These are phyloP conservation scores for Notarius quadriscutis DNA, from an alignment of 2,113 vertebrate species.

Conservation along the genomic window DNA sequence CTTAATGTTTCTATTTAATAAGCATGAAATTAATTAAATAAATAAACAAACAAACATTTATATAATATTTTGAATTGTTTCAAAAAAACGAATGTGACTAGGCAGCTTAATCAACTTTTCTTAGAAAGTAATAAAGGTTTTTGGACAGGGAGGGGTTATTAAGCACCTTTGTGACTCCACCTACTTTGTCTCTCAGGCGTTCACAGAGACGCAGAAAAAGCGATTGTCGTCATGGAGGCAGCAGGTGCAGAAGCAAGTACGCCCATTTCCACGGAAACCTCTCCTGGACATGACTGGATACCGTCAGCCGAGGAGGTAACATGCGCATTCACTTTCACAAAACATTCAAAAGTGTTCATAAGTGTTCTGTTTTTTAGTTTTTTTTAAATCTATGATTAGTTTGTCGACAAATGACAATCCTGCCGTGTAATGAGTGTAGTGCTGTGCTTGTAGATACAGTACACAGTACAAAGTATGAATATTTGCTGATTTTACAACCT, in stretches of 20 bases:
- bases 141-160: background rate
- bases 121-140: background rate
- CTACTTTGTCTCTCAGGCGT: conserved; percentile 75
- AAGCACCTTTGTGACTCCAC: background rate
- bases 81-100: background rate
- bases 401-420: background rate
- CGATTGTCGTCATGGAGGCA: conserved; percentile 99
- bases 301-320: conserved; percentile 90
- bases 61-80: background rate
- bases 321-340: background rate
- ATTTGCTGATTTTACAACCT: background rate
- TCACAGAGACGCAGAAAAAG: conserved; percentile 98
- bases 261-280: conserved; percentile 97
- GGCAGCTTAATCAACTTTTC: background rate
- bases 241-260: conserved; percentile 98
- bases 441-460: background rate
- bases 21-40: background rate
- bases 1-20: background rate
- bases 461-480: background rate
- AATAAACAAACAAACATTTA: no score
- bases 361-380: no score
- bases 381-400: background rate
- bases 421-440: background rate
- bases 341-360: background rate
- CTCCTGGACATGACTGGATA: conserved; percentile 94